Conservation (phyloP, 2,113 vertebrate species). For the Labrus mixtus region DNA sequence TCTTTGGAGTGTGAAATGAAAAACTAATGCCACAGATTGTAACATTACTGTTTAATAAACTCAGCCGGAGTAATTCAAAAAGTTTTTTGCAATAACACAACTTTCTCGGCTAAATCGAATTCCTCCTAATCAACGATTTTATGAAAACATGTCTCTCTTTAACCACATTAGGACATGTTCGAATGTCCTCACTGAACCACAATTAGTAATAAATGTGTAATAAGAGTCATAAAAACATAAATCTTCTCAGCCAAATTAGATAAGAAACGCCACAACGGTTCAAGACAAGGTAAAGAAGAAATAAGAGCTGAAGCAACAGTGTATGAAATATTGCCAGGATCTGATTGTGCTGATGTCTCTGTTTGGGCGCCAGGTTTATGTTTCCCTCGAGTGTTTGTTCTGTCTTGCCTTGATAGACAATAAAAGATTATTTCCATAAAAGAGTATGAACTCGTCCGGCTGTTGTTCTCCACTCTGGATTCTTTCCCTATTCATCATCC, state of each 20-base stretch:
- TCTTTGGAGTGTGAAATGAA: neutral
- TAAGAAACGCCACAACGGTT: conserved; percentile 41
- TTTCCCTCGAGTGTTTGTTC: conserved; percentile 66
- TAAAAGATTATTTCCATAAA: conserved; percentile 72
- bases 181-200: conserved; percentile 3
- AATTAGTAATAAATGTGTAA: conserved; percentile 23
- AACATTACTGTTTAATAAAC: conserved; percentile 4
- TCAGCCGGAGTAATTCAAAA: neutral
- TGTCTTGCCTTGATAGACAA: conserved; percentile 55
- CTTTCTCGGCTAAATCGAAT: neutral
- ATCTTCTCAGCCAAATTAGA: conserved; percentile 34
- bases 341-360: conserved; percentile 56
- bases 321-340: conserved; percentile 50
- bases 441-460: conserved; percentile 40
- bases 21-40: conserved; percentile 1
- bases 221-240: conserved; percentile 31
- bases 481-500: conserved; percentile 47
- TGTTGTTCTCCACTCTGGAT: conserved; percentile 47
- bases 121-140: conserved; percentile 3
- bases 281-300: conserved; percentile 61
- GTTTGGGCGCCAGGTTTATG: conserved; percentile 64
- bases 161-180: neutral
- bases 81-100: neutral
- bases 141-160: conserved; percentile 1
- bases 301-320: conserved; percentile 53